phyloP scores from a whole-genome alignment of 1,140 invertebrate species.

The Psilanteris sp. region DNA sequence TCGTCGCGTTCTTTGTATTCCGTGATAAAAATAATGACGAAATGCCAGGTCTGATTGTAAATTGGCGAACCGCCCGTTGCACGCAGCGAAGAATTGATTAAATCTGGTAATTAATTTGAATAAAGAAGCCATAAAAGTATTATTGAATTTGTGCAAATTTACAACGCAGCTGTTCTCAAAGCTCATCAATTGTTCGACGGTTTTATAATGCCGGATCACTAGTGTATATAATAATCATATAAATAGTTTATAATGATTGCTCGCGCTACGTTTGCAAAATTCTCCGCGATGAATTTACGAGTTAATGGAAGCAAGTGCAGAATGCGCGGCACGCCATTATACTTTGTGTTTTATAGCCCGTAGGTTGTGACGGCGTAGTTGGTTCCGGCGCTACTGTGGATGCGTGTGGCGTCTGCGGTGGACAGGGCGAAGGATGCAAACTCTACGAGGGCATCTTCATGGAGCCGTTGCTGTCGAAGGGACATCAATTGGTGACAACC shows the following conservation, averaged over 20 bases:
- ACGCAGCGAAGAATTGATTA: no score
- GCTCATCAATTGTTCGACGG: no score
- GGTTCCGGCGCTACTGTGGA: slow-evolving; percentile 83
- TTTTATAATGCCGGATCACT: no score
- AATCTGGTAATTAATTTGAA: no score
- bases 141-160: no score
- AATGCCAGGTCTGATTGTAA: no score
- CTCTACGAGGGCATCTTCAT: slow-evolving; percentile 88
- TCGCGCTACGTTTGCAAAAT: background rate
- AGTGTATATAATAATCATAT: slow-evolving; percentile 9
- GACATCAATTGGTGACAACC: slow-evolving; percentile 92
- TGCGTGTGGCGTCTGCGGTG: slow-evolving; percentile 83
- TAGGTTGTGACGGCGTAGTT: slow-evolving; percentile 87
- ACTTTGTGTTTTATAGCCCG: slow-evolving; percentile 74
- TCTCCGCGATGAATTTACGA: slow-evolving; percentile 30
- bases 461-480: slow-evolving; percentile 86
- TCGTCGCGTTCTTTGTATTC: no score
- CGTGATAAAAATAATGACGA: no score
- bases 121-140: no score
- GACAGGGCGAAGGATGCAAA: slow-evolving; percentile 81
- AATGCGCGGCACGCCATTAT: slow-evolving; percentile 24
- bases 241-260: slow-evolving; percentile 11
- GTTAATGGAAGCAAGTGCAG: slow-evolving; percentile 18
- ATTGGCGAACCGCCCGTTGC: no score
- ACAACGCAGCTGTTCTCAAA: no score